phyloP scores from a whole-genome alignment of 2,113 vertebrate genomes.

The Tapirus terrestris region DNA sequence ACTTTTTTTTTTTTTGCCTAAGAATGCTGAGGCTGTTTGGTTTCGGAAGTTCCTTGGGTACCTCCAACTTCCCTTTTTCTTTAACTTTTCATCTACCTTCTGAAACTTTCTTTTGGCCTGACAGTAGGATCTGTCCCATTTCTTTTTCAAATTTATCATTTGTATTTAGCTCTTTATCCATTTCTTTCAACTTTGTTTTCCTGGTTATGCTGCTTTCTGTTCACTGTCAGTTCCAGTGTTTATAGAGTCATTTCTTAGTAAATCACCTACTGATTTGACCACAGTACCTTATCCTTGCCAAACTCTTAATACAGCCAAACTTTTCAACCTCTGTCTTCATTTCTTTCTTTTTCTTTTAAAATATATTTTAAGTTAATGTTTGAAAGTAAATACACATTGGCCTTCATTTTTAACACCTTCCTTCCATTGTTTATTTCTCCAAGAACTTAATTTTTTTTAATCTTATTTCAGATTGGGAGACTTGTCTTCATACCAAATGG shows the following conservation, averaged over 20 bases:
- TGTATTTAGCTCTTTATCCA: not conserved
- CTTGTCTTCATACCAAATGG: not conserved
- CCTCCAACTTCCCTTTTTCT: not conserved
- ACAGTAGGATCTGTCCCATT: not conserved
- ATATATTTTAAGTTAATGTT: not conserved
- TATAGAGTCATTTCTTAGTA: not conserved
- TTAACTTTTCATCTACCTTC: not conserved
- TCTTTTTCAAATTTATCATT: not conserved
- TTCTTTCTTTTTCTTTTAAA: not conserved
- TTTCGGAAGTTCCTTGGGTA: not conserved
- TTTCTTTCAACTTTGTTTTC: not conserved
- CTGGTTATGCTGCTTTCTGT: not conserved
- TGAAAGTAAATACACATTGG: not conserved
- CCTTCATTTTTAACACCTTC: not conserved
- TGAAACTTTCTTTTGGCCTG: not conserved
- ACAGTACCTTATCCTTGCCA: not conserved
- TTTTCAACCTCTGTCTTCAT: not conserved
- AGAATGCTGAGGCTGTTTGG: not conserved
- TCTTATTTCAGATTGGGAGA: constrained; percentile 6
- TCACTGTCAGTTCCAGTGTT: not conserved
- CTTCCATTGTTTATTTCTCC: not conserved
- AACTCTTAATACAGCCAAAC: not conserved
- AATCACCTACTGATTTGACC: not conserved
- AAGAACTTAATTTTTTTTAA: not conserved
- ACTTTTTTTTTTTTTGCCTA: not conserved